Conservation (phyloP, 2,888 invertebrate species). For the Odontocolon sp. region DNA sequence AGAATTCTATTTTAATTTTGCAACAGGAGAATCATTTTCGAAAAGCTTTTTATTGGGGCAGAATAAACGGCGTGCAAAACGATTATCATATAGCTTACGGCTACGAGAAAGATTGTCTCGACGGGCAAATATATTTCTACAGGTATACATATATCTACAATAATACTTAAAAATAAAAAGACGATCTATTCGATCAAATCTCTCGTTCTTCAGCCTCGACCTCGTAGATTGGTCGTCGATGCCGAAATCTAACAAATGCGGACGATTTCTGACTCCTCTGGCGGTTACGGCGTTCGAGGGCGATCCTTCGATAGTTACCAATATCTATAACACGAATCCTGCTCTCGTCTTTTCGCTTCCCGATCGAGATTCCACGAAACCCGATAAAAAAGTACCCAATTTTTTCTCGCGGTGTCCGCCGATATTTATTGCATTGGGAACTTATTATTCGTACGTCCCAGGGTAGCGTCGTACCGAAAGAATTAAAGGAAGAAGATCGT, state of each 20-base stretch:
- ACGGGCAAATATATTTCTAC: slow-evolving; percentile 89
- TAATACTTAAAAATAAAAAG: background rate
- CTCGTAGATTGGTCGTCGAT: slow-evolving; percentile 87
- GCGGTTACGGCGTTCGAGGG: slow-evolving; percentile 82
- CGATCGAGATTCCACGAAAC: slow-evolving; percentile 67
- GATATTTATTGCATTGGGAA: too few relatives aligned
- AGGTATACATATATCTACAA: slow-evolving; percentile 79
- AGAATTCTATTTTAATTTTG: slow-evolving; percentile 89
- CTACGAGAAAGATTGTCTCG: slow-evolving; percentile 87
- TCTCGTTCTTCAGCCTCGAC: slow-evolving; percentile 81
- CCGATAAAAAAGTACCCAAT: too few relatives aligned
- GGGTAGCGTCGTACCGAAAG: too few relatives aligned
- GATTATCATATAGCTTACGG: slow-evolving; percentile 94
- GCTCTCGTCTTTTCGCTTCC: too few relatives aligned
- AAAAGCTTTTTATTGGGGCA: slow-evolving; percentile 93
- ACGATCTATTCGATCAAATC: background rate
- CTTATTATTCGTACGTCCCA: too few relatives aligned
- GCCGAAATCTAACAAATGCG: slow-evolving; percentile 81
- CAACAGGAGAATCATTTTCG: slow-evolving; percentile 93
- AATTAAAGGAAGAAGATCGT: slow-evolving; percentile 90
- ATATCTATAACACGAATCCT: slow-evolving; percentile 81
- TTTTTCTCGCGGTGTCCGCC: too few relatives aligned
- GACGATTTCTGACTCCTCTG: slow-evolving; percentile 80
- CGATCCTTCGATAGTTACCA: slow-evolving; percentile 71
- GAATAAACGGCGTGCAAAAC: slow-evolving; percentile 87